Evolutionary conservation across 2,797 vertebrate genomes (phyloP).

Genomic region (Hemibagrus guttatus): DNA sequence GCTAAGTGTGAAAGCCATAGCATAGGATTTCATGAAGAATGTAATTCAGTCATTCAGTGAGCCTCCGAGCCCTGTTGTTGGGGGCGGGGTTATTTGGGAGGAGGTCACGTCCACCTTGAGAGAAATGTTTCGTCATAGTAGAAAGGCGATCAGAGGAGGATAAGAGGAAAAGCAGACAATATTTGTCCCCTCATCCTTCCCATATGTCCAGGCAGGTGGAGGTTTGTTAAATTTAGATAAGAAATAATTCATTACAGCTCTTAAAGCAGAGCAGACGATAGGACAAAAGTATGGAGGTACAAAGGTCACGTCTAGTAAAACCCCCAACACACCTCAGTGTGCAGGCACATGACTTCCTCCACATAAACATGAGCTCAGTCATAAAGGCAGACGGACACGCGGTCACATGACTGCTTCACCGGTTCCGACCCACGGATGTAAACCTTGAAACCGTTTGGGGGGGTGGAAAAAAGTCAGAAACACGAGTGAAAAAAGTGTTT

Average conservation of each 20-base stretch:
- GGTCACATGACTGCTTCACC: constrained; percentile 27
- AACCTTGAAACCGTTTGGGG: not conserved
- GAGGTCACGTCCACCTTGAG: not conserved
- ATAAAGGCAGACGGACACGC: not conserved
- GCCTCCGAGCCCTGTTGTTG: not conserved
- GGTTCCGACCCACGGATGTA: not conserved
- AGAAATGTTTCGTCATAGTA: not conserved
- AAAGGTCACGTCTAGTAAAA: constrained; percentile 41
- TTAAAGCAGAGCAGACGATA: too few relatives aligned
- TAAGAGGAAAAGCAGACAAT: not conserved
- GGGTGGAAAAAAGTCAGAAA: not conserved
- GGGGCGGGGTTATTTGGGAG: not conserved
- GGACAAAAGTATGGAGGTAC: not conserved
- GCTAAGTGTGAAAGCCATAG: not conserved
- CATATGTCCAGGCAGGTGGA: not conserved
- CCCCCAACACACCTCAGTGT: constrained; percentile 16
- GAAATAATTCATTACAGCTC: not conserved
- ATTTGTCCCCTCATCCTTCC: not conserved
- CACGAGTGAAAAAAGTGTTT: not conserved
- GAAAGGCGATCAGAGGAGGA: not conserved
- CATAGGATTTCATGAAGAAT: not conserved
- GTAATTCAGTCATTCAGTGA: not conserved
- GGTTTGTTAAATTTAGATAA: not conserved
- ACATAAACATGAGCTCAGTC: not conserved
- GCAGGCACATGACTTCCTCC: not conserved